phyloP scores from a whole-genome alignment of 2,888 invertebrate genomes.

The Cheilosia urbana region DNA sequence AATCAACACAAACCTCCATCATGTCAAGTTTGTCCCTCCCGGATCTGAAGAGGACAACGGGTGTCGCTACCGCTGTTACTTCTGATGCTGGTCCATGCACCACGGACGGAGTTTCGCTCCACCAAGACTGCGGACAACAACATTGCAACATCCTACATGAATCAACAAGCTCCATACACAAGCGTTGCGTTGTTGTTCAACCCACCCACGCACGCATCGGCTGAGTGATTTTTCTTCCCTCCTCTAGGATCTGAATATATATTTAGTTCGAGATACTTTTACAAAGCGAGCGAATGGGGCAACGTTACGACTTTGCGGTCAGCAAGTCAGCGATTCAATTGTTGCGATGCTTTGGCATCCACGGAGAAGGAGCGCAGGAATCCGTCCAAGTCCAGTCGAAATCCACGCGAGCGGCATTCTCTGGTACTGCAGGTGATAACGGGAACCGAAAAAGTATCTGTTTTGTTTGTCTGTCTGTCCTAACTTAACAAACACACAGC shows the following conservation, averaged over 20 bases:
- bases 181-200: conserved; percentile 71
- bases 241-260: conserved; percentile 45
- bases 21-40: conserved; percentile 75
- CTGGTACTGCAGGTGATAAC: conserved; percentile 72
- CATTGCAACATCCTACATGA: conserved; percentile 75
- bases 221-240: conserved; percentile 72
- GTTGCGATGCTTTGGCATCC: conserved; percentile 45
- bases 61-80: conserved; percentile 76
- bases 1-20: conserved; percentile 76
- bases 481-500: conserved; percentile 53
- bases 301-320: conserved; percentile 59
- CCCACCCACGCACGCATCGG: conserved; percentile 74
- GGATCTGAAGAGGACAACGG: conserved; percentile 73
- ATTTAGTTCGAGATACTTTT: conserved; percentile 19
- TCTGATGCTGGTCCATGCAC: conserved; percentile 32
- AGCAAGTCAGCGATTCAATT: conserved; percentile 71
- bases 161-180: conserved; percentile 63
- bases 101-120: not conserved
- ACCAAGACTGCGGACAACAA: conserved; percentile 38
- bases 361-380: conserved; percentile 29
- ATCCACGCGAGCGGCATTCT: conserved; percentile 32
- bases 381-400: not conserved
- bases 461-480: conserved; percentile 63
- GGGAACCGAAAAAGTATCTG: conserved; percentile 63
- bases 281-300: conserved; percentile 15